These are phyloP conservation scores for Takifugu rubripes DNA, from an alignment of 2,797 vertebrate genomes.

Conservation along the genomic window DNA sequence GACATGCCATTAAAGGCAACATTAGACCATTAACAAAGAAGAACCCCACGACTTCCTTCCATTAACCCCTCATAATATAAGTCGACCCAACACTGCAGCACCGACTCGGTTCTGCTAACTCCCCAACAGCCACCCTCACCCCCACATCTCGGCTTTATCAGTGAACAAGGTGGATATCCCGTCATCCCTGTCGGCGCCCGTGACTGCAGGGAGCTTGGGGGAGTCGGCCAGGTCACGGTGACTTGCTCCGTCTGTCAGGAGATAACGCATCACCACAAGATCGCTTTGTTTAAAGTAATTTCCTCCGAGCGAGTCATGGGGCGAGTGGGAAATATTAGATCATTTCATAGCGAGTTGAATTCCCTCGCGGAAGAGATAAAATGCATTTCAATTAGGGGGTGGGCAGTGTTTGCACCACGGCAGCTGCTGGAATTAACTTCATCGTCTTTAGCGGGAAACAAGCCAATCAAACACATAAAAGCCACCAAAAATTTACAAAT, in stretches of 20 bases:
- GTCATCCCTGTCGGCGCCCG: slow-evolving; percentile 1
- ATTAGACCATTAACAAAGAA: slow-evolving; percentile 73
- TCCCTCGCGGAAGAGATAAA: slow-evolving; percentile 19
- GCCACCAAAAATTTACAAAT: no score
- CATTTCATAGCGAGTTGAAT: slow-evolving; percentile 22
- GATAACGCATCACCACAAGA: slow-evolving; percentile 4
- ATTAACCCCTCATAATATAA: slow-evolving; percentile 67
- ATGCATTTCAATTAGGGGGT: slow-evolving; percentile 23
- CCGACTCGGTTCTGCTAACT: slow-evolving; percentile 55
- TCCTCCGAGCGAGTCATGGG: slow-evolving; percentile 5
- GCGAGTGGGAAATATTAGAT: slow-evolving; percentile 32
- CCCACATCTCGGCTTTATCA: slow-evolving; percentile 24
- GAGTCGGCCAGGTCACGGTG: slow-evolving; percentile 13
- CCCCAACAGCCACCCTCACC: slow-evolving; percentile 24
- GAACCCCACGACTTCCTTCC: slow-evolving; percentile 50
- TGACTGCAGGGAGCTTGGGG: slow-evolving; percentile 21
- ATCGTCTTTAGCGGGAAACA: not conserved
- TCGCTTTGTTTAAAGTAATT: slow-evolving; percentile 21
- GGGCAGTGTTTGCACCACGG: no score
- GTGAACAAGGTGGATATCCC: slow-evolving; percentile 21
- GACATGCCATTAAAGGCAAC: slow-evolving; percentile 70
- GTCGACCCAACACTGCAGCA: slow-evolving; percentile 41
- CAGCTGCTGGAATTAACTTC: no score
- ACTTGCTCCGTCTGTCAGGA: slow-evolving; percentile 4
- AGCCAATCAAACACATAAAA: not conserved